phyloP scores from a whole-genome alignment of 2,797 vertebrate genomes.

The Chelon auratus region DNA sequence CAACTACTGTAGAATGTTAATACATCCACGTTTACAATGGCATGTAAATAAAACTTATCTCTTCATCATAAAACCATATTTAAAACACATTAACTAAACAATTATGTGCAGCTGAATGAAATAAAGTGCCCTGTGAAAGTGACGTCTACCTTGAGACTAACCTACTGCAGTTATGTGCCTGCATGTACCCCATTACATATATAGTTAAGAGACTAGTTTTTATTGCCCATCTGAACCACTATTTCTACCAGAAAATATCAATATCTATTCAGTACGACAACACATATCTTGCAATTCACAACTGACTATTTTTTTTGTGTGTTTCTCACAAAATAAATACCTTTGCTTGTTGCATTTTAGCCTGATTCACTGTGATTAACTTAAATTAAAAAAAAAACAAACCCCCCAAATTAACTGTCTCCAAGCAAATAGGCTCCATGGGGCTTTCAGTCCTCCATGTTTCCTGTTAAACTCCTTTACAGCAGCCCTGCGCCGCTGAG shows the following conservation, averaged over 20 bases:
- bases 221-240: background rate
- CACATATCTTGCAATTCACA: background rate
- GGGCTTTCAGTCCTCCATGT: background rate
- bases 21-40: background rate
- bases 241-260: background rate
- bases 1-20: background rate
- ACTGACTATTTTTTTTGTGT: background rate
- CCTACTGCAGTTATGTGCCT: background rate
- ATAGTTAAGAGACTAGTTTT: background rate
- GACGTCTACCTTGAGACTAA: background rate
- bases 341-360: background rate
- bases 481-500: conserved; percentile 20
- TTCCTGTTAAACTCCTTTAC: conserved; percentile 24
- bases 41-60: background rate
- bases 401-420: background rate
- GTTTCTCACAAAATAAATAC: background rate
- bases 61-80: conserved; percentile 4
- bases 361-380: background rate
- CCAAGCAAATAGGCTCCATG: conserved; percentile 4
- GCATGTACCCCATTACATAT: background rate
- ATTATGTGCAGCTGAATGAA: background rate
- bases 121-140: background rate
- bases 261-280: background rate
- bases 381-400: background rate
- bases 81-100: background rate